phyloP scores from a whole-genome alignment of 2,113 vertebrate species.

The Melanocharis versteri region DNA sequence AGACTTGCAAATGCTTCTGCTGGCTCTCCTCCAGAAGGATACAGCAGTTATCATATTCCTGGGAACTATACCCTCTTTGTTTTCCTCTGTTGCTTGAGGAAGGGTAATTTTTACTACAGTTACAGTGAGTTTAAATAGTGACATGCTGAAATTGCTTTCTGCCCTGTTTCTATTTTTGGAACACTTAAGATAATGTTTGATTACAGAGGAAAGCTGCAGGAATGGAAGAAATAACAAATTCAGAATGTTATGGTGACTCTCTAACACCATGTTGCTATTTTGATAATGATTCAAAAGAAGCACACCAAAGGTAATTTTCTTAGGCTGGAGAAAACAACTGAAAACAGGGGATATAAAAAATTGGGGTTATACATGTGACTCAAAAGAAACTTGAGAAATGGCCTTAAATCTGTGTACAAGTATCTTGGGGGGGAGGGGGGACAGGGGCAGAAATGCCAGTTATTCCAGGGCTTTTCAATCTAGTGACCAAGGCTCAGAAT shows the following conservation, averaged over 20 bases:
- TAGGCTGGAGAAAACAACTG: not conserved
- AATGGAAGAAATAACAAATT: not conserved
- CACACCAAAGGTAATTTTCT: not conserved
- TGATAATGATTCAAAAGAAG: not conserved
- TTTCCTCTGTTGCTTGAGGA: not conserved
- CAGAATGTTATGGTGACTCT: not conserved
- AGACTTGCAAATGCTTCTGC: constrained; percentile 39
- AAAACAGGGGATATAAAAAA: not conserved
- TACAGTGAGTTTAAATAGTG: not conserved
- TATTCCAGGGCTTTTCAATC: not conserved
- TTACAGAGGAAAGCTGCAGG: not conserved
- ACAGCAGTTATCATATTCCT: constrained; percentile 5
- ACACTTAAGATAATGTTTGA: not conserved
- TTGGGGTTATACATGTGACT: not conserved
- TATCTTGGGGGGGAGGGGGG: not conserved
- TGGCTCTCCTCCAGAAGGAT: constrained; percentile 2
- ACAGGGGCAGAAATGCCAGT: not conserved
- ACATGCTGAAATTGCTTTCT: not conserved
- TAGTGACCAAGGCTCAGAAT: not conserved
- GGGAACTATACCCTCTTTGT: not conserved
- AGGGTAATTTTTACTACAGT: not conserved
- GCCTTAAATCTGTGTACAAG: not conserved
- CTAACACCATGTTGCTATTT: not conserved
- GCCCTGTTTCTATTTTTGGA: not conserved
- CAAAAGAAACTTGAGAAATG: not conserved